Evolutionary conservation across 2,888 invertebrate genomes (phyloP), one percentile per base, ranked within the genome.

Genomic region (Agrochola lota): DNA sequence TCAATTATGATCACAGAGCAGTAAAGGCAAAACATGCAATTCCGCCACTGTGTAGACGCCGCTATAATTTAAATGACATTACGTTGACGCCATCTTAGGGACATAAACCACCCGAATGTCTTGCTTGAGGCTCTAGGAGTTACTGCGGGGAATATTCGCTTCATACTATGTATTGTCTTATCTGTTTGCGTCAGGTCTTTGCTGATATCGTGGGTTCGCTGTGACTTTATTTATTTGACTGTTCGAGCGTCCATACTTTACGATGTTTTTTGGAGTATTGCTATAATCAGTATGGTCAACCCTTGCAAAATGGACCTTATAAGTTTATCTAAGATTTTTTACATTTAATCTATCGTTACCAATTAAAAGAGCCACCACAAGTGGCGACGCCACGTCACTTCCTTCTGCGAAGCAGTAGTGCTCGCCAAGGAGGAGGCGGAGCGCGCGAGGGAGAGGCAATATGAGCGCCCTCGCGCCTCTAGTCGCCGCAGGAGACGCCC

Each of bases 101-200:
- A 59, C 77, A 78, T 84, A 84, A 85, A 83, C 57, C 43, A 67
- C 8, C 68, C 67, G 49, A 85, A 74, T 69, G 77, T 64, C 40
- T 78, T 60, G 86, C 86, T 78, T 63, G 35, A 78, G 83, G 83
- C 84, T 55, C 8, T 52, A 11, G 7, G 63, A 62, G 59, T 76
- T 67, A 73, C 52, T 30, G 60, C 55, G 35, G 17, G 52, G 30
- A 67, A 71, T 49, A 63, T 64, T 67, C 59, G 6, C 60, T 43
- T 67, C 75, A 55, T 66, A 74, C 40, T 52, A 57, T 55, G 23
- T 66, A 26, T 43, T 23, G 43, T 63, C 66, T 81, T 81, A 85
- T 85, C 83, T 40, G n/a, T 35, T 49, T 20, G 59, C 55, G 71
- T 69, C 46, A 55, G 63, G 55, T 43, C 11, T 60, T 72, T 23